Evolutionary conservation across 2,888 invertebrate genomes (phyloP), one percentile per base, ranked within the genome.

Genomic region (Callosobruchus maculatus): DNA sequence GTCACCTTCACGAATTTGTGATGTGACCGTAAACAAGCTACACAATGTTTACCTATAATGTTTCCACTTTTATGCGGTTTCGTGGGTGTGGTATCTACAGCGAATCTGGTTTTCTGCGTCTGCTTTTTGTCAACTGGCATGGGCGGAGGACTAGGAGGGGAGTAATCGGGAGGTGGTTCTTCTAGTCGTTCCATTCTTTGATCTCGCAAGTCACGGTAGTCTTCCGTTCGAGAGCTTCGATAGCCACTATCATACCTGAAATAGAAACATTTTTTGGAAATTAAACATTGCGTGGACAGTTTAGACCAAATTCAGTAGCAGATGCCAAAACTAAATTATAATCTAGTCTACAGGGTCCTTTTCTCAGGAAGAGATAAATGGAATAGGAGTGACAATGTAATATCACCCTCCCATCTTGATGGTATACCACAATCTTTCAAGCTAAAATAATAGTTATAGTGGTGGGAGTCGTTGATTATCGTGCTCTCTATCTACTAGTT

Each of bases 21-120:
- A 49, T 49, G 5, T 18, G 49, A 49, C 49, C 4, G 49, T 49
- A 26, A 26, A 26, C 26, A 26, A 18, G 13, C 1, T 1, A 7
- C 7, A 49, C 4, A 7, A 49, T 70, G 75, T 80, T 81, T 78
- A 86, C 87, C 87, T 74, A 87, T 87, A 72, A 87, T 87, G 79
- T 87, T 87, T 67, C 87, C 87, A 76, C 84, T 86, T 77, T 87
- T 87, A 20, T 80, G 79, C 73, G 86, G 86, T 4, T 82, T 83
- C 0, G 83, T 80, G 2, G 83, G 83, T 0, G 84, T 81, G 80
- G 89, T 88, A 81, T 89, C 89, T 20, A 87, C 86, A 5, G 90
- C 93, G 84, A 94, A 94, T 70, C 93, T 89, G 0, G 94, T 94
- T 82, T 93, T 92, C 85, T 94, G 94, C 84, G 92, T 91, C 76